These are phyloP conservation scores for Daubentonia madagascariensis DNA, from an alignment of 2,113 vertebrate genomes.

Conservation along the genomic window DNA sequence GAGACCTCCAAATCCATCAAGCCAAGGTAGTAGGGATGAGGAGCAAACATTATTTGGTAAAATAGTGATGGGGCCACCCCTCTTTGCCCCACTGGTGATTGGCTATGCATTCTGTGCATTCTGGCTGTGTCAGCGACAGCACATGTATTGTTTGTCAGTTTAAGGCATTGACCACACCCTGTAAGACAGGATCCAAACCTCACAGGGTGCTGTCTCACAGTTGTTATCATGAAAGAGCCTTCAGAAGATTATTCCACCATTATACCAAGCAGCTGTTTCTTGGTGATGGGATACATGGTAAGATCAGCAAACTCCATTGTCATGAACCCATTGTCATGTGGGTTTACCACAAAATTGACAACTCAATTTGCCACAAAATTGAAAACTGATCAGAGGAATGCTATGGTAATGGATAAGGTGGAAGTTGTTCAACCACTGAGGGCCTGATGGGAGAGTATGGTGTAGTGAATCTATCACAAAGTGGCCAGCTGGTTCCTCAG, in stretches of 20 bases:
- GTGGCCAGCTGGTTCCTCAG: background rate
- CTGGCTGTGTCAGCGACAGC: background rate
- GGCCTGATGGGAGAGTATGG: background rate
- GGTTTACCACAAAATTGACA: no score
- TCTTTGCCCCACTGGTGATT: background rate
- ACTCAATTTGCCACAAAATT: background rate
- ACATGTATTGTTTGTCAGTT: background rate
- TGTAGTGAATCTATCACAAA: background rate
- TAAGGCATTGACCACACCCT: background rate
- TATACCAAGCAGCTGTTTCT: background rate
- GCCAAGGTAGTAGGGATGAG: background rate
- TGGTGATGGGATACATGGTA: background rate
- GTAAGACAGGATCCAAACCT: background rate
- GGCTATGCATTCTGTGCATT: background rate
- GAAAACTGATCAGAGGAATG: background rate
- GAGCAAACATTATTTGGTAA: background rate
- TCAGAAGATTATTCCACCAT: background rate
- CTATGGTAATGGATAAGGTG: background rate
- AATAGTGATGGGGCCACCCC: background rate
- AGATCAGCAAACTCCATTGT: background rate
- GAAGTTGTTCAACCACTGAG: background rate
- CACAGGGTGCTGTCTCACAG: background rate
- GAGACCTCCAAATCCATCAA: background rate
- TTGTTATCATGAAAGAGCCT: background rate
- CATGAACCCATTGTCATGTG: background rate